Evolutionary conservation across 2,113 vertebrate genomes (phyloP), one percentile per base, ranked within the genome.

Genomic region (Eurystomus gularis): DNA sequence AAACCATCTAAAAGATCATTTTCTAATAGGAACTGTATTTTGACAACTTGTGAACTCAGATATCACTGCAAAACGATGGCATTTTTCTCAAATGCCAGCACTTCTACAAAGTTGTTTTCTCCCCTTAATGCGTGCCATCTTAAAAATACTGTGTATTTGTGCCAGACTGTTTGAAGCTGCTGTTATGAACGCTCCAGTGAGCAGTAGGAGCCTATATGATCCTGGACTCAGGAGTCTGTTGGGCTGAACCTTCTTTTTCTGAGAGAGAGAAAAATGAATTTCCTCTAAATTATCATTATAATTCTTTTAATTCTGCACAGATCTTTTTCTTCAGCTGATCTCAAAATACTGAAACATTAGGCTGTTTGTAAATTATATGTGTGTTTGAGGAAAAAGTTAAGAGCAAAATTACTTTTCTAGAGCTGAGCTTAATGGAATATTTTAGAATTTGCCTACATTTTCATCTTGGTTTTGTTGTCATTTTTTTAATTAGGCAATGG

Each of bases 51-150:
- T 73, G 93, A 95, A 86, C 60, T 95, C 82, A 31, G 87, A 55
- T 86, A 65, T 89, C 48, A 15, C 87, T 93, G 90, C 70, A 82
- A 97, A 96, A 75, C 7, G 14, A 71, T 76, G 82, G 28, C 60
- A 49, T 95, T 95, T 94, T 91, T 94, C 82, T 97, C 76, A 92
- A 82, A 82, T 94, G 92, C 91, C 89, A 93, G 66, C 82, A 83
- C 70, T 89, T 94, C 60, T 82, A 58, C 48, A 66, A 72, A 92
- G 88, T 82, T 87, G 55, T 84, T 82, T 87, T 33, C 48, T 49
- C 64, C n/a, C 52, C 31, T 93, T 82, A 84, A 93, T 71, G 31
- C 0, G 1, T 91, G 55, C 60, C 49, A 33, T 86, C 51, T 78
- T 89, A 91, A 92, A 96, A 93, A 89, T 54, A 21, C 29, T 23